A percentile compares a stretch with the other conserved stretches of the same genome.
These are phyloP conservation scores for Ephestia elutella DNA, from an alignment of 1,140 invertebrate species.

Conservation along the genomic window DNA sequence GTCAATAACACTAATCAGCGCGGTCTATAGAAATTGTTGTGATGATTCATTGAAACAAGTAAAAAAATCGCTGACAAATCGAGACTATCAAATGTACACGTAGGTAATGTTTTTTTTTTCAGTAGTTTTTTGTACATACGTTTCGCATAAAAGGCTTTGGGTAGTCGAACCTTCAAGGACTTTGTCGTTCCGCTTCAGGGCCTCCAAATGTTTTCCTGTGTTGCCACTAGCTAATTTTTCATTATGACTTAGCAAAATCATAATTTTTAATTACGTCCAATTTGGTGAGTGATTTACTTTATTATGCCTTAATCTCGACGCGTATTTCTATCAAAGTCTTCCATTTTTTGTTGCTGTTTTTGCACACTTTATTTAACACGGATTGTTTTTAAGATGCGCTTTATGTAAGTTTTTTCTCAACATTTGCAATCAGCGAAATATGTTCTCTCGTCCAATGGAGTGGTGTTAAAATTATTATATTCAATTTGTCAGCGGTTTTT, in stretches of 20 bases:
- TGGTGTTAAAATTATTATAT: slow-evolving; percentile 42
- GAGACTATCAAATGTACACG: slow-evolving; percentile 39
- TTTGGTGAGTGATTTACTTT: slow-evolving; percentile 21
- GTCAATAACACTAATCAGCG: slow-evolving; percentile 32
- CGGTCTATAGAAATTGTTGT: slow-evolving; percentile 29
- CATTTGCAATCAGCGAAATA: slow-evolving; percentile 25
- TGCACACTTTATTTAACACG: slow-evolving; percentile 23
- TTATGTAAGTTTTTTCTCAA: slow-evolving; percentile 22
- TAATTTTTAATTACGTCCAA: background rate
- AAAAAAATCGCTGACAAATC: slow-evolving; percentile 58
- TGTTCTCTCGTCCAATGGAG: slow-evolving; percentile 4
- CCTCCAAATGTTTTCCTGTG: slow-evolving; percentile 14
- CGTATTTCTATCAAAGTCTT: slow-evolving; percentile 14
- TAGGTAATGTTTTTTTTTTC: slow-evolving; percentile 35
- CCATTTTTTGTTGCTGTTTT: slow-evolving; percentile 23
- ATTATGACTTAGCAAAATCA: background rate
- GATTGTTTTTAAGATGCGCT: slow-evolving; percentile 29
- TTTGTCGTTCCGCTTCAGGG: slow-evolving; percentile 56
- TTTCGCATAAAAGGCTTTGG: slow-evolving; percentile 48
- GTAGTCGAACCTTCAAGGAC: slow-evolving; percentile 63
- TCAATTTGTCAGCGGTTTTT: slow-evolving; percentile 64
- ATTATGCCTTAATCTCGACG: slow-evolving; percentile 22
- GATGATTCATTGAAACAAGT: slow-evolving; percentile 42
- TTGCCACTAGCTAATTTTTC: background rate
- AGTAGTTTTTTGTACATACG: slow-evolving; percentile 31